Conservation (phyloP, 2,888 invertebrate genomes). For the Metalampra italica region DNA sequence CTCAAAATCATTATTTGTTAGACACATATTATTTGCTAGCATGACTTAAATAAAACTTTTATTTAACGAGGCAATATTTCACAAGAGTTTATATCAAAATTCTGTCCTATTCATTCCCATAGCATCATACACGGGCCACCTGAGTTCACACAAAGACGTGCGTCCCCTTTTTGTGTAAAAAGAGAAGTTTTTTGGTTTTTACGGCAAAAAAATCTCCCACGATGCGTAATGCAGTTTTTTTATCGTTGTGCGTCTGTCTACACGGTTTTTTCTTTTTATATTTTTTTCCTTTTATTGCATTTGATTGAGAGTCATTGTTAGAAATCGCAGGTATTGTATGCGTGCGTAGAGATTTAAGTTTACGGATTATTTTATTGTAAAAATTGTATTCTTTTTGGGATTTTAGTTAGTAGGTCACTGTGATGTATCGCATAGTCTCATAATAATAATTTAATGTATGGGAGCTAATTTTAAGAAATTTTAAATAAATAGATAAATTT, state of each 20-base stretch:
- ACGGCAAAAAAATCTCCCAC: slow-evolving; percentile 50
- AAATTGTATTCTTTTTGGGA: neutral
- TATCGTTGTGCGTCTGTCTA: slow-evolving; percentile 26
- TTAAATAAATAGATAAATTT: no score
- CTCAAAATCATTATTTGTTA: no score
- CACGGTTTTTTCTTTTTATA: slow-evolving; percentile 13
- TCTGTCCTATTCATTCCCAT: slow-evolving; percentile 24
- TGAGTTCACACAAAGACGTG: slow-evolving; percentile 41
- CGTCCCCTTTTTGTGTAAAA: slow-evolving; percentile 43
- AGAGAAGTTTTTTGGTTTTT: slow-evolving; percentile 29
- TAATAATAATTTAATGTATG: neutral
- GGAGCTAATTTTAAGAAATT: no score
- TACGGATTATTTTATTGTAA: slow-evolving; percentile 1
- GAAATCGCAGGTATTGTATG: slow-evolving; percentile 16
- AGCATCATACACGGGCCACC: slow-evolving; percentile 30
- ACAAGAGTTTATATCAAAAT: slow-evolving; percentile 23
- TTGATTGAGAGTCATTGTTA: slow-evolving; percentile 30
- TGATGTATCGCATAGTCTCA: slow-evolving; percentile 1
- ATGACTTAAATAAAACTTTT: neutral
- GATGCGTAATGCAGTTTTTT: slow-evolving; percentile 47
- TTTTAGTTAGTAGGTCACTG: slow-evolving; percentile 31
- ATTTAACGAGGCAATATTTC: slow-evolving; percentile 10
- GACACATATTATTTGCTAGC: no score
- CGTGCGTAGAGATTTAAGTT: neutral
- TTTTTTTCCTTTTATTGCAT: slow-evolving; percentile 35